phyloP scores from a whole-genome alignment of 2,888 invertebrate genomes.

The Lepetodrilus schrolli region DNA sequence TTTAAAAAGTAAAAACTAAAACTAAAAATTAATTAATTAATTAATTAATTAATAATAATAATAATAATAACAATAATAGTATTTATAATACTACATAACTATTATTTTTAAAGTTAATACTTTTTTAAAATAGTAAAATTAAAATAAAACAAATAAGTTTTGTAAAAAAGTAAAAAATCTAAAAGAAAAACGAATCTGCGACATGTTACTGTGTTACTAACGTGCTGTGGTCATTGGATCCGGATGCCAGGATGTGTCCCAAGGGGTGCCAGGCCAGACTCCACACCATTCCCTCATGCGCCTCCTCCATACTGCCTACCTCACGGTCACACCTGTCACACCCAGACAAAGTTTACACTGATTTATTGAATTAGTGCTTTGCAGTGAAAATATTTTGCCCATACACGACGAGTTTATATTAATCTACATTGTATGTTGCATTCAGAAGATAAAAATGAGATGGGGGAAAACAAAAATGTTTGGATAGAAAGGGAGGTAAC shows the following conservation, averaged over 20 bases:
- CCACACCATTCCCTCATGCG: conserved; percentile 99
- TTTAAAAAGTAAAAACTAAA: no score
- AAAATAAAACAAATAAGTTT: not conserved
- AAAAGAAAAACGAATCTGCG: no score
- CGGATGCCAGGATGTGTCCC: conserved; percentile 98
- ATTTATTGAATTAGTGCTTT: no score
- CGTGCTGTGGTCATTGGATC: conserved; percentile 98
- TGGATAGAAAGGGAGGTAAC: not conserved
- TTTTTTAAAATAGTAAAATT: no score
- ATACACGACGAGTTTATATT: no score
- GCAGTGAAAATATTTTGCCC: no score
- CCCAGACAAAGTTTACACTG: no score
- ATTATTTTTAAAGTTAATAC: not conserved
- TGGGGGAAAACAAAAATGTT: not conserved
- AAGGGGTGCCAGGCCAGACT: conserved; percentile 99
- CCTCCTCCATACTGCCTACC: conserved; percentile 97
- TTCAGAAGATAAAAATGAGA: not conserved
- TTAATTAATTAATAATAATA: no score
- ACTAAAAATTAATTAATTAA: no score
- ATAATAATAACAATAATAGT: no score
- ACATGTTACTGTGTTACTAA: no score
- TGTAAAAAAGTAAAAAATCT: not conserved
- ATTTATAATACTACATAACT: not conserved
- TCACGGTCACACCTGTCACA: conserved; percentile 85
- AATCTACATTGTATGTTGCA: not conserved